Base-by-base conservation (phyloP, 1,140 invertebrate species). In the Phymastichus coffea region DNA sequence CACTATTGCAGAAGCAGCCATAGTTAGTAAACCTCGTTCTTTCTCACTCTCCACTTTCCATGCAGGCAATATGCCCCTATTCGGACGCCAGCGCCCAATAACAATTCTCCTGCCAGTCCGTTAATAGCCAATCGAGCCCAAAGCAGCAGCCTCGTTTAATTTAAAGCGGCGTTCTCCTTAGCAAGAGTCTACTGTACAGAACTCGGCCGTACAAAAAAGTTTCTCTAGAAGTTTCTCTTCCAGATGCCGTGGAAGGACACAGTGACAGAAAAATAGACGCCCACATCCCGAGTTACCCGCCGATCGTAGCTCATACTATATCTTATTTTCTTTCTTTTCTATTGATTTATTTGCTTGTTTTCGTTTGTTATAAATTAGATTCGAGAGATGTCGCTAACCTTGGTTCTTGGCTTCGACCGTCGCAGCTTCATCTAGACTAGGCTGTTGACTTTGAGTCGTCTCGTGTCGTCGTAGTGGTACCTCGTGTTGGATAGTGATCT, bases 361-460 rank as follows among this genome's bases (percentile, higher is more conserved):
- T n/a, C n/a, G n/a, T n/a, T n/a, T n/a, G n/a, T n/a, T n/a, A n/a
- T n/a, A n/a, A n/a, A n/a, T n/a, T n/a, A n/a, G n/a, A n/a, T n/a
- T n/a, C n/a, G n/a, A n/a, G n/a, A n/a, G n/a, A n/a, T 9, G 15
- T 40, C 15, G 7, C 58, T 66, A 65, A 70, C 68, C 69, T 70
- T 76, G 74, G 49, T 77, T 75, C 63, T 64, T 73, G 35, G 65
- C 46, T 66, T n/a, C 70, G 49, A 66, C 64, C 26, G 78, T 71
- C 61, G 78, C 73, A 1, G 78, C 75, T 0, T 75, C 77, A 10
- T 83, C 76, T 19, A 76, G 56, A 47, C 73, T 78, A 0, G 75
- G 78, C 55, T 82, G 81, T 35, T 83, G 81, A 41, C 81, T 83
- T 63, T 82, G 80, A 4, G 79, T 82, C 15, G 75, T 74, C 20